phyloP scores from a whole-genome alignment of 2,888 invertebrate genomes.

The Rhaphigaster nebulosa region DNA sequence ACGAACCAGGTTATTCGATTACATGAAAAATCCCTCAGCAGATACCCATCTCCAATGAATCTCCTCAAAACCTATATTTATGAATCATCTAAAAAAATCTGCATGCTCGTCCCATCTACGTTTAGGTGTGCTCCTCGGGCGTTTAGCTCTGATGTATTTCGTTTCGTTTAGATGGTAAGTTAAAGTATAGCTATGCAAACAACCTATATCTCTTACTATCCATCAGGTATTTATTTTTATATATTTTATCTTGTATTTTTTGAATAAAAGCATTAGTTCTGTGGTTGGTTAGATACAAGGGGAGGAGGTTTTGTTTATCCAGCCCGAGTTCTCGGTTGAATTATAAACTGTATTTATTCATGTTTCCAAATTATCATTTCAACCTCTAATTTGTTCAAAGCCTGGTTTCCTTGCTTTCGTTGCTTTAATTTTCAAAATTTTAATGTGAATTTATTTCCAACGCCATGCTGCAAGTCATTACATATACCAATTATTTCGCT shows the following conservation, averaged over 20 bases:
- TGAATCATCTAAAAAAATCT: too few relatives aligned
- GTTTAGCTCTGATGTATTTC: too few relatives aligned
- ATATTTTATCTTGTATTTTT: not conserved
- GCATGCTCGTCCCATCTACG: too few relatives aligned
- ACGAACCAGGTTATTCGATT: too few relatives aligned
- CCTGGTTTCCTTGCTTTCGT: not conserved
- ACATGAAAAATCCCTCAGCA: too few relatives aligned
- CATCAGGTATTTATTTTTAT: not conserved
- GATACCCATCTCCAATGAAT: too few relatives aligned
- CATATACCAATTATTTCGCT: not conserved
- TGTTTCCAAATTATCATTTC: constrained; percentile 25
- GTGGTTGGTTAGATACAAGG: not conserved
- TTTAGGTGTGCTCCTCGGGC: too few relatives aligned
- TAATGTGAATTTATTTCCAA: not conserved
- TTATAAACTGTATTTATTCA: constrained; percentile 34
- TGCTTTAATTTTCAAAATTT: constrained; percentile 21
- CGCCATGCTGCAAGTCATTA: not conserved
- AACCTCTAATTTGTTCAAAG: not conserved
- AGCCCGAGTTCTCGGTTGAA: not conserved
- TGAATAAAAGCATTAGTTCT: not conserved
- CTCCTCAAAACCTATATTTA: too few relatives aligned
- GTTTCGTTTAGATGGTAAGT: too few relatives aligned
- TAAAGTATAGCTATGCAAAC: too few relatives aligned
- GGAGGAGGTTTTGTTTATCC: not conserved
- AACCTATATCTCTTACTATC: too few relatives aligned